Conservation (phyloP, 2,113 vertebrate species). For the Chaenocephalus aceratus region DNA sequence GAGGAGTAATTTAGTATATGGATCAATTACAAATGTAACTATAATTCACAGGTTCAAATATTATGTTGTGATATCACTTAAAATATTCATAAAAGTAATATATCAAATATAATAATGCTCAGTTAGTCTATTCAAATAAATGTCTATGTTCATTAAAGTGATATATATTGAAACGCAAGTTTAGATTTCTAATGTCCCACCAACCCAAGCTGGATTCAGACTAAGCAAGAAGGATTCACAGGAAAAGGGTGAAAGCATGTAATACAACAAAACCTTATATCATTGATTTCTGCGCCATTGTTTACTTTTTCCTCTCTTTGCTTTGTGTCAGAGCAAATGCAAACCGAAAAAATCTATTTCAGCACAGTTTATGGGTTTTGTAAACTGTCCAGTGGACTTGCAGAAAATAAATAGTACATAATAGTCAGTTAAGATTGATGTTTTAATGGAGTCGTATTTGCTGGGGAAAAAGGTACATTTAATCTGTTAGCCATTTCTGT, state of each 20-base stretch:
- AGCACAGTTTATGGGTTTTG: background rate
- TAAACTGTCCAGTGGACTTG: background rate
- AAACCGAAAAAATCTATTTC: background rate
- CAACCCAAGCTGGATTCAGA: background rate
- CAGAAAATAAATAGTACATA: background rate
- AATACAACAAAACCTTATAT: background rate
- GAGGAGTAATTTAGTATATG: conserved; percentile 7
- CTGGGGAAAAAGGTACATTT: background rate
- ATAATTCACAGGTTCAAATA: background rate
- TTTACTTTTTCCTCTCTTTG: background rate
- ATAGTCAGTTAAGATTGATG: conserved; percentile 6
- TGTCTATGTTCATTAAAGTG: background rate
- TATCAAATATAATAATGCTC: background rate
- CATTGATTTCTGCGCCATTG: background rate
- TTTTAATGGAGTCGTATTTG: conserved; percentile 13
- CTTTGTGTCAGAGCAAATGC: background rate
- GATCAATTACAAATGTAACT: background rate
- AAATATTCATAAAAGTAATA: background rate
- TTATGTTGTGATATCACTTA: background rate
- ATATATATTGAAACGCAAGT: too few relatives aligned
- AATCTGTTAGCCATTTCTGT: background rate
- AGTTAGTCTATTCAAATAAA: background rate
- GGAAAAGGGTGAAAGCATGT: background rate
- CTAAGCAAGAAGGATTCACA: background rate
- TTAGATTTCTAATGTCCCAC: background rate